Conservation (phyloP, 2,888 invertebrate species). For the Octonoba sinensis region DNA sequence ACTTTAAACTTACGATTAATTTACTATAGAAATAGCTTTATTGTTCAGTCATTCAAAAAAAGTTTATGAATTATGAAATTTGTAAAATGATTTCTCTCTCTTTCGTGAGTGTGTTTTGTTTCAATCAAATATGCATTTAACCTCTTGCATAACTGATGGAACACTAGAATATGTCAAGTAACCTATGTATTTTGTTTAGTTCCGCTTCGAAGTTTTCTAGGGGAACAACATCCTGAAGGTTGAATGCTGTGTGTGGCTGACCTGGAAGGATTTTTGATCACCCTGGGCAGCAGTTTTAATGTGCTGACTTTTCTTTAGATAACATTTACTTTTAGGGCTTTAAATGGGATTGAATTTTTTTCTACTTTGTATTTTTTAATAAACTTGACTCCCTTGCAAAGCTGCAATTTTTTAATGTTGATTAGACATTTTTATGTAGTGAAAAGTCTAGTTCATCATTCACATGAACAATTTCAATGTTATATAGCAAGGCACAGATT, state of each 20-base stretch:
- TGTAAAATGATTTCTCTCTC: constrained; percentile 9
- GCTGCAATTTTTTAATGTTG: too few species aligned
- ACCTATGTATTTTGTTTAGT: constrained; percentile 64
- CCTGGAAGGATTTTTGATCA: constrained; percentile 72
- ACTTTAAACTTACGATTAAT: neutral
- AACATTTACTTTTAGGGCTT: neutral
- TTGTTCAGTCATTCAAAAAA: constrained; percentile 56
- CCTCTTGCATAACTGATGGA: constrained; percentile 30
- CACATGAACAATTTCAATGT: too few species aligned
- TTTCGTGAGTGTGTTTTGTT: constrained; percentile 1
- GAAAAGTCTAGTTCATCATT: too few species aligned
- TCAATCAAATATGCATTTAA: constrained; percentile 17
- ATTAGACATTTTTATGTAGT: too few species aligned
- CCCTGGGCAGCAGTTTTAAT: constrained; percentile 61
- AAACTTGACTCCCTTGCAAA: too few species aligned
- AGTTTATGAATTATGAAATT: constrained; percentile 1
- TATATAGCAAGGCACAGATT: too few species aligned
- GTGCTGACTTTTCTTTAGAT: constrained; percentile 38
- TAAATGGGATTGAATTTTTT: neutral
- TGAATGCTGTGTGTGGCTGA: constrained; percentile 66
- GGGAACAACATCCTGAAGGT: constrained; percentile 65
- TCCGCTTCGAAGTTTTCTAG: constrained; percentile 64
- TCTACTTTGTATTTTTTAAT: neutral
- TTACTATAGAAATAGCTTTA: neutral
- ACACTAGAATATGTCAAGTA: constrained; percentile 51